phyloP scores from a whole-genome alignment of 1,140 invertebrate genomes.

The Gonioctena quinquepunctata region DNA sequence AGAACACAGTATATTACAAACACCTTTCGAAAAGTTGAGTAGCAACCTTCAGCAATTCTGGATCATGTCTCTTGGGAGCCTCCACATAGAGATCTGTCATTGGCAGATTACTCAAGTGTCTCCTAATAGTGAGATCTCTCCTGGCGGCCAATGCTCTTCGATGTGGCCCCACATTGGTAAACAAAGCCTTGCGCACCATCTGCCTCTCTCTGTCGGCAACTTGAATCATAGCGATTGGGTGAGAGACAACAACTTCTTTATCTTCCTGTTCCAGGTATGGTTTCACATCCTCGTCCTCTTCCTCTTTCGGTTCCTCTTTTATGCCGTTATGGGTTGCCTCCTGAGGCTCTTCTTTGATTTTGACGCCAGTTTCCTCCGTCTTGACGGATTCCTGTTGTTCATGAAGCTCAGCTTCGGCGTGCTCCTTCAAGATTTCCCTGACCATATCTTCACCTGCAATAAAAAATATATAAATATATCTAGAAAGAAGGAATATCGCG shows the following conservation, averaged over 20 bases:
- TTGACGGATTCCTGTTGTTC: slow-evolving; percentile 33
- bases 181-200: slow-evolving; percentile 55
- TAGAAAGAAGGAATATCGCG: no score
- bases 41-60: slow-evolving; percentile 50
- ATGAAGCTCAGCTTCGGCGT: slow-evolving; percentile 46
- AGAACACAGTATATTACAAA: slow-evolving; percentile 12
- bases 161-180: slow-evolving; percentile 58
- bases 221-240: slow-evolving; percentile 67
- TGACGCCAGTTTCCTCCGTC: neutral
- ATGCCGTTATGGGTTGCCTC: slow-evolving; percentile 27
- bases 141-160: slow-evolving; percentile 67
- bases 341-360: slow-evolving; percentile 29
- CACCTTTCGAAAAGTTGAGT: slow-evolving; percentile 48
- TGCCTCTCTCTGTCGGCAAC: slow-evolving; percentile 56
- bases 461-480: no score
- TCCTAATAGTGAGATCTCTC: slow-evolving; percentile 66
- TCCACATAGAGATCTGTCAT: slow-evolving; percentile 58
- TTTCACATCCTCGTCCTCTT: slow-evolving; percentile 33
- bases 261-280: slow-evolving; percentile 39
- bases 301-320: slow-evolving; percentile 40
- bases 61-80: slow-evolving; percentile 50
- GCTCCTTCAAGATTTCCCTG: slow-evolving; percentile 61
- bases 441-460: slow-evolving; percentile 61
- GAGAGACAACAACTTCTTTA: slow-evolving; percentile 41
- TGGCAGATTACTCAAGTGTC: slow-evolving; percentile 66